Base-by-base conservation (phyloP, 2,113 vertebrate species). In the Bothrops jararaca region DNA sequence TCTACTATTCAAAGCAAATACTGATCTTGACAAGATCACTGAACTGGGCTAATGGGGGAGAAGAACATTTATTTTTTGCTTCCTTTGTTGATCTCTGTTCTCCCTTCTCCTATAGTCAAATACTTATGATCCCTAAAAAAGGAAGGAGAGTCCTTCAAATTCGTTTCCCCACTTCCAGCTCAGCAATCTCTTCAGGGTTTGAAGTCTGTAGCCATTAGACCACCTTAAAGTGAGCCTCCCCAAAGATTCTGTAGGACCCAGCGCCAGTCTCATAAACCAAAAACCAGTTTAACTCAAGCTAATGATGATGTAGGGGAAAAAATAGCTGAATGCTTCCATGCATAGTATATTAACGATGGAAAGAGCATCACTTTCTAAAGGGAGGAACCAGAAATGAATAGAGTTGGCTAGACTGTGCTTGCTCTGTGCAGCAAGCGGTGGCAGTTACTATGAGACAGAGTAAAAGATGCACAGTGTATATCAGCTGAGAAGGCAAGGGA, bases 301-400 rank as follows among this genome's bases (percentile, higher is more conserved):
- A 93, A 93, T 34, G 89, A 91, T 26, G 93, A 93, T 91, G 24
- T 13, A 60, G 4, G 29, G 3, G 20, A 9, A 86, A 52, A 8
- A 29, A 53, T n/a, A 95, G 94, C 93, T 94, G 94, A 91, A 92
- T 93, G 94, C 42, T 45, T 12, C 90, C 80, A 92, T 91, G 29
- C 1, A 4, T 89, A 42, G 26, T 93, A 0, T 64, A 45, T 64
- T 88, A 57, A 64, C 88, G 90, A 92, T 92, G 88, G 94, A 74
- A 87, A 90, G 50, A 92, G 92, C 90, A n/a, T 54, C 3, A 23
- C 23, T 92, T 23, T 52, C 10, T 86, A 80, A 20, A 85, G 0
- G 1, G 3, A 1, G 5, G 80, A 90, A 0, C 24, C 7, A 7
- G 0, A 89, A 91, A 22, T 90, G n/a, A 92, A 12, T 57, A 42